A percentile compares a stretch with the other conserved stretches of the same genome.
Evolutionary conservation across 92 coral and sea anemone genomes (phyloP).

Genomic region (Nematostella vectensis): DNA sequence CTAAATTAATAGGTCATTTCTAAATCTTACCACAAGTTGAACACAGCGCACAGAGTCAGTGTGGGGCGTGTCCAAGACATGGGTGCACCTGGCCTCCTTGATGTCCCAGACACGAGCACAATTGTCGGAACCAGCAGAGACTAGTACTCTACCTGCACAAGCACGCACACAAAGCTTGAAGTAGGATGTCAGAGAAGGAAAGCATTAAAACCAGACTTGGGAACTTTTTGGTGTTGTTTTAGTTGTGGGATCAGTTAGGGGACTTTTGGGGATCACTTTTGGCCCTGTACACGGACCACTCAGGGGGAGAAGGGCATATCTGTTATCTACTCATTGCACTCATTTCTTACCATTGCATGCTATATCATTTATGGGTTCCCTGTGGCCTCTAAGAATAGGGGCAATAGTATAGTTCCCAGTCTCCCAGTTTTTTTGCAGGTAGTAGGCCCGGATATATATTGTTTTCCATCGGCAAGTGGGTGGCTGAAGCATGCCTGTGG

Average conservation of each 20-base stretch:
- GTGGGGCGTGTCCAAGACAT: slow-evolving; percentile 43
- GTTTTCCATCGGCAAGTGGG: slow-evolving; percentile 53
- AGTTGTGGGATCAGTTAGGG: no score
- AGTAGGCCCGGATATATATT: slow-evolving; percentile 38
- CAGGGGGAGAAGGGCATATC: no score
- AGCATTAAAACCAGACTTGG: neutral
- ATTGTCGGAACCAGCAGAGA: slow-evolving; percentile 54
- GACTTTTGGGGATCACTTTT: no score
- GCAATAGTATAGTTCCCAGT: slow-evolving; percentile 51
- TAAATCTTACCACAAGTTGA: slow-evolving; percentile 44
- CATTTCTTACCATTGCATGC: slow-evolving; percentile 42
- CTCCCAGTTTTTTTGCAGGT: slow-evolving; percentile 44
- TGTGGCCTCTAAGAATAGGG: slow-evolving; percentile 63
- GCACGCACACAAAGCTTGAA: slow-evolving; percentile 6
- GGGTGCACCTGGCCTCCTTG: slow-evolving; percentile 20
- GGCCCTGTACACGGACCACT: no score
- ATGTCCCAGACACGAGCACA: slow-evolving; percentile 52
- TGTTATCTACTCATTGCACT: neutral
- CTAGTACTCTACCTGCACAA: slow-evolving; percentile 41
- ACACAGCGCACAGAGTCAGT: slow-evolving; percentile 60
- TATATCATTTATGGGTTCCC: slow-evolving; percentile 53
- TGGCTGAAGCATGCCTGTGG: slow-evolving; percentile 16
- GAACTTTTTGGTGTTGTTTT: no score
- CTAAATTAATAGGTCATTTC: no score
- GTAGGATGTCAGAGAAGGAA: neutral